Base-by-base conservation (phyloP, 1,140 invertebrate species). In the Liolophura sinensis region DNA sequence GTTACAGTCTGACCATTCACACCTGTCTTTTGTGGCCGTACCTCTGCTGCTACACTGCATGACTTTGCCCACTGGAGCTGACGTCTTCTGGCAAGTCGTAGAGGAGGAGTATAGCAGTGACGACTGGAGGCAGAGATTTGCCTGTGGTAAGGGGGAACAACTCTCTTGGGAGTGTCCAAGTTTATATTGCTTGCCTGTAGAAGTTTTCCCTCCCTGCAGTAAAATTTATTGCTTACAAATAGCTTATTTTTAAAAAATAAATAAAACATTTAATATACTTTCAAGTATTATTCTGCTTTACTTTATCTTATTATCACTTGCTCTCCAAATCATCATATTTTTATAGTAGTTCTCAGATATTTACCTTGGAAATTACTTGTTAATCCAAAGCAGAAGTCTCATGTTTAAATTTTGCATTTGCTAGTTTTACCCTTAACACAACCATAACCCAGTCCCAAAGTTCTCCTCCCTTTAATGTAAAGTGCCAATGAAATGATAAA, bases 1-100 rank as follows among this genome's bases (percentile, higher is more conserved):
- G 60, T 90, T 97, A 72, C 93, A 94, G 85, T 92, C 93, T 0
- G 93, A 96, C 71, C 92, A 94, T 79, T 96, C 95, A 1, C 94
- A 97, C 79, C 92, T 98, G 72, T 91, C 94, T 67, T 92, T 94
- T 82, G 90, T 94, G 57, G 89, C 89, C 51, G 95, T 96, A 16
- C 95, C 95, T 0, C 86, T 99, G 49, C 84, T 99, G 62, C 85
- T 99, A 50, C 96, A 99, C 85, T 97, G 94, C 78, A 91, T 98
- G 47, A 96, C 96, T 0, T 86, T 99, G 56, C 92, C 94, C 0
- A 91, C 91, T 69, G 97, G 97, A 11, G 91, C 92, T 0, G 95
- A 98, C 79, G 92, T 97, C 18, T 95, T 99, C 79, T 99, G 96
- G 93, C 90, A 91, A 71, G 88, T 97, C 18, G 90, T 99, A 58